Base-by-base conservation (phyloP, 37 sponge, comb jelly and placozoan species). In the Oscarella lobularis region DNA sequence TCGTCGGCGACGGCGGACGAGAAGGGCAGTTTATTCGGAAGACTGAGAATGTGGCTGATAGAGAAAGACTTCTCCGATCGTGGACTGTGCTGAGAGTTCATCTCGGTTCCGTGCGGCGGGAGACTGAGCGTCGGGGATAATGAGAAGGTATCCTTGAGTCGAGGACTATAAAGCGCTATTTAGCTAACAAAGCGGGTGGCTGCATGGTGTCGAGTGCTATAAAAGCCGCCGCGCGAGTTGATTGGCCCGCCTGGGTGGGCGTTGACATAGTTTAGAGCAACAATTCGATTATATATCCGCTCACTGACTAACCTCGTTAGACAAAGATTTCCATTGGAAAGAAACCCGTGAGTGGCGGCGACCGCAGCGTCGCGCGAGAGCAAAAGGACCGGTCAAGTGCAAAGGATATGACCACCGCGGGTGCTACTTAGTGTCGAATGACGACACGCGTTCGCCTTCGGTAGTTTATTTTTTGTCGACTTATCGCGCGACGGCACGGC, bases 181-280 rank as follows among this genome's bases (percentile, higher is more conserved):
- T 48, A 48, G 60, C 60, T 48, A 48, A 48, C 60, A 48, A 48
- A 48, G 60, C 60, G 60, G 60, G 20, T 48, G 60, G 60, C 9
- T 48, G 60, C 9, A 48, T 48, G 60, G 60, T 48, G 60, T 48
- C 60, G 20, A 48, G 60, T 48, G 60, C 14, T 20, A 20, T 48
- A 48, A n/a, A 48, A 48, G 60, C 60, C 60, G 20, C 60, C 60
- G 60, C 60, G 60, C 9, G 14, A 9, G 60, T 48, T 48, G 14
- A 48, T 48, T 48, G 60, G 60, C 20, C 60, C 14, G 20, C n/a
- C n/a, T n/a, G n/a, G n/a, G n/a, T n/a, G n/a, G n/a, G n/a, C n/a
- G n/a, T n/a, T n/a, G n/a, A n/a, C n/a, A n/a, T n/a, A n/a, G n/a
- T n/a, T n/a, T n/a, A n/a, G n/a, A n/a, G n/a, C n/a, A n/a, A n/a